Base-by-base conservation (phyloP, 2,113 vertebrate species). In the Percopsis transmontana region DNA sequence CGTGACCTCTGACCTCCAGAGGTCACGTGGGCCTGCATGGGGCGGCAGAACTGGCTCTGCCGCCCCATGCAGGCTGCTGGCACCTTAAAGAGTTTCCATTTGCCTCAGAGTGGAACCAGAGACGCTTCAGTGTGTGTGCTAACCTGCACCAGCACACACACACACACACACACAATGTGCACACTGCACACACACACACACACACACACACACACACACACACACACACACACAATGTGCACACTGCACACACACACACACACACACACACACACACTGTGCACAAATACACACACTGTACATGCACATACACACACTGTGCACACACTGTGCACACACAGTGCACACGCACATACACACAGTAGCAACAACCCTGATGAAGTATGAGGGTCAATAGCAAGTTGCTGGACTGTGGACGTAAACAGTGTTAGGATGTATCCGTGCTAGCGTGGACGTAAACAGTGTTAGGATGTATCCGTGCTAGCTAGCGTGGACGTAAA, bases 31-130 rank as follows among this genome's bases (percentile, higher is more conserved):
- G 59, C 77, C 64, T 47, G 79, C 77, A 19, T 24, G 10, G 65
- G 71, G 48, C 10, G 42, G 33, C 19, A 67, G 68, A 84, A 72
- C 80, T 19, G 14, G 69, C 71, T 68, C 68, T 72, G n/a, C 79
- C 67, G 78, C 52, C 76, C 55, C 66, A 74, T 74, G 77, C 65
- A 53, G 70, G n/a, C n/a, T n/a, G n/a, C n/a, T 79, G 81, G 79
- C 85, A 89, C 82, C 77, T 88, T 83, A 70, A 80, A 88, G 75
- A 81, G 77, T 84, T 89, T 88, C 83, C 70, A 67, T 64, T 61
- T 58, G 76, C 60, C 73, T 79, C 72, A 87, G 85, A 87, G 86
- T 81, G 74, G 84, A 90, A 86, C 72, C 83, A 86, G 86, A 80
- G 67, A 77, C 76, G 75, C 77, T 90, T 87, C 81, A 81, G 59